Conservation (phyloP, 2,113 vertebrate species). For the Colius striatus region DNA sequence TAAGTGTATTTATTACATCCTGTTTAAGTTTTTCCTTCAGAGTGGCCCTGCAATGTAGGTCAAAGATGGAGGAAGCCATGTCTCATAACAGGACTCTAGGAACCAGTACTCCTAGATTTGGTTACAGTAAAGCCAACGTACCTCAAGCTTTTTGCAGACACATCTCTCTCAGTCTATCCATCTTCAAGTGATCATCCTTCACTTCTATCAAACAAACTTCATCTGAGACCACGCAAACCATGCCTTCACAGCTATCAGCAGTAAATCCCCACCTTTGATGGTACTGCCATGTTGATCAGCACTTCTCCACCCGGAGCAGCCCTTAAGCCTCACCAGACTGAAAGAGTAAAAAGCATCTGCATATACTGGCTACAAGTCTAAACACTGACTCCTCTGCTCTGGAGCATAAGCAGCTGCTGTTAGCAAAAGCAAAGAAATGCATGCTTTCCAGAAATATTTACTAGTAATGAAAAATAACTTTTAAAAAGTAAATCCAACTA, state of each 20-base stretch:
- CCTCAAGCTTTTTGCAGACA: background rate
- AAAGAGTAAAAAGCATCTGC: background rate
- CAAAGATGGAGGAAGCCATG: background rate
- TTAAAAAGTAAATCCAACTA: background rate
- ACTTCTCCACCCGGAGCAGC: background rate
- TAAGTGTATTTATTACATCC: background rate
- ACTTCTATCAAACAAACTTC: background rate
- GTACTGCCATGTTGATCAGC: background rate
- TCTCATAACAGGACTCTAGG: background rate
- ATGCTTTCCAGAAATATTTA: background rate
- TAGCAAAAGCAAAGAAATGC: background rate
- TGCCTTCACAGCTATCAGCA: background rate
- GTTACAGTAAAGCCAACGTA: background rate
- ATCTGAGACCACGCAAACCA: background rate
- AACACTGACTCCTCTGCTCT: background rate
- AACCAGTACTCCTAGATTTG: background rate
- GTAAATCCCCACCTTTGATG: background rate
- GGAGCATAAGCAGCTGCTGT: background rate
- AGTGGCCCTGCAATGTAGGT: background rate
- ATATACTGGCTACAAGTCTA: background rate
- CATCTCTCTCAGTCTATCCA: background rate
- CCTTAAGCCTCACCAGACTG: background rate
- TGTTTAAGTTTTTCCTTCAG: background rate
- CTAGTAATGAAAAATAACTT: background rate
- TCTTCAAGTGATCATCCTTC: background rate